Base-by-base conservation (phyloP, 53 echinoderm and acorn worm species). In the Luidia sarsii region DNA sequence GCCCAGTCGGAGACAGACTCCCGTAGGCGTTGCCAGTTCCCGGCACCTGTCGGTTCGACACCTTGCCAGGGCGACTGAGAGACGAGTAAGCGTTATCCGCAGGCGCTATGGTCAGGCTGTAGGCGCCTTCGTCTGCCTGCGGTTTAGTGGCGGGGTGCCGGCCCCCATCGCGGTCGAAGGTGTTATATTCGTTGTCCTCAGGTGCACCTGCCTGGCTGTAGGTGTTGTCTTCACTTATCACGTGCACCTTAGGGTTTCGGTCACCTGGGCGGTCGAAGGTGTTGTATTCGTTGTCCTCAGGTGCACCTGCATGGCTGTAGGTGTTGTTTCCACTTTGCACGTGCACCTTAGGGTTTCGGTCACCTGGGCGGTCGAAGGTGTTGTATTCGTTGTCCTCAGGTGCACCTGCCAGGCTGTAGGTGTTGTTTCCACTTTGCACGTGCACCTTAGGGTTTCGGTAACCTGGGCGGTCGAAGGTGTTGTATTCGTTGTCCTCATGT, bases 391-490 rank as follows among this genome's bases (percentile, higher is more conserved):
- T 37, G 3, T 3, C 20, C 9, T 20, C 64, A 6, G 36, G 19
- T 1, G 37, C 0, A n/a, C 11, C 33, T 30, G 61, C 16, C 1
- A 32, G 31, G 31, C 16, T 61, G 61, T 61, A 61, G 30, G 4
- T 7, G 16, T 33, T 33, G 1, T 34, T 38, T 8, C 37, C 64
- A 64, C 36, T 37, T 15, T 35, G 64, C 7, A 33, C 64, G 31
- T 57, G 28, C 3, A 30, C 16, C 5, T 38, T 34, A 2, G 64
- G 64, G 16, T 29, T 35, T 29, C 38, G 36, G 8, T 64, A 5
- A 38, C 64, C 64, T 36, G 64, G 7, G 4, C 64, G 64, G 38
- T 64, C 0, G 64, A 64, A 64, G 64, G 64, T 64, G 37, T 11
- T 34, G 15, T 71, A 50, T 7, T 50, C 53, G 53, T 34, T 71